Conservation (phyloP, 2,797 vertebrate genomes). For the Merluccius polli region DNA sequence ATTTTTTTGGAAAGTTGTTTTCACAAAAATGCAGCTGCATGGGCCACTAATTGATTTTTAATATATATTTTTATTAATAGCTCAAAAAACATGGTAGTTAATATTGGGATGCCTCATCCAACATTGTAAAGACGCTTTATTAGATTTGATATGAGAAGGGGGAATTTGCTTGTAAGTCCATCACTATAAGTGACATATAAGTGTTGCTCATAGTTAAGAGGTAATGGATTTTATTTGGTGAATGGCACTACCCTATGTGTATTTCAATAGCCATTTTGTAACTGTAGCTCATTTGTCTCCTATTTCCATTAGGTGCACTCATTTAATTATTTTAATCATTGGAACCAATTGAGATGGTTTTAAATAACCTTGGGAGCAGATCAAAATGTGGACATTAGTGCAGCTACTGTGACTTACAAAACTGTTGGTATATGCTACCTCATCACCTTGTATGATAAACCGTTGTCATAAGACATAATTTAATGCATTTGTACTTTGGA, state of each 20-base stretch:
- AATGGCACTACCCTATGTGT: background rate
- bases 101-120: too few relatives aligned
- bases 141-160: constrained; percentile 13
- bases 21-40: too few relatives aligned
- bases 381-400: background rate
- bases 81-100: too few relatives aligned
- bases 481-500: background rate
- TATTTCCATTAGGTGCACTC: constrained; percentile 9
- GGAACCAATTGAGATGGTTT: constrained; percentile 10
- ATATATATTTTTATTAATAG: too few relatives aligned
- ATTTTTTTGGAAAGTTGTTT: too few relatives aligned
- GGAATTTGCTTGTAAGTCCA: background rate
- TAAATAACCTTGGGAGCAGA: constrained; percentile 13
- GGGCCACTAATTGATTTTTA: too few relatives aligned
- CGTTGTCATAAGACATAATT: background rate
- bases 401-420: constrained; percentile 14
- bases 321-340: constrained; percentile 19
- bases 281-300: background rate
- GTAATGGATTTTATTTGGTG: background rate
- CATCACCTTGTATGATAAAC: background rate
- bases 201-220: background rate
- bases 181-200: constrained; percentile 15
- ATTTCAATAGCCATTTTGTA: background rate
- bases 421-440: constrained; percentile 28
- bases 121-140: background rate